phyloP scores from a whole-genome alignment of 2,113 vertebrate species.

The human (Homo sapiens) region GRCh38 chr9:34418001-34418500 shows the following conservation, averaged over 20 bases:
- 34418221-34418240: constrained; percentile 28
- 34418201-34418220: constrained; percentile 35
- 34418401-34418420: constrained; percentile 4
- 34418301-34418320: neutral
- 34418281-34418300: neutral
- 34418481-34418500: neutral
- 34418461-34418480: neutral
- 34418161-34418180: neutral
- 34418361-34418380: neutral
- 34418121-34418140: constrained; percentile 51
- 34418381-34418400: neutral
- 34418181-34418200: neutral
- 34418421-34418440: neutral
- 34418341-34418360: neutral
- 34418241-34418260: neutral
- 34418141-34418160: constrained; percentile 8
- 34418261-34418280: constrained; percentile 31
- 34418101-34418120: neutral
- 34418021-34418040: neutral
- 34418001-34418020: constrained; percentile 36
- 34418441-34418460: neutral
- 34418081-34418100: neutral
- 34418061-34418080: neutral
- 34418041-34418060: constrained; percentile 11
- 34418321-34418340: neutral